Base-by-base conservation (phyloP, 2,888 invertebrate genomes). In the Agonopterix subpropinquella region DNA sequence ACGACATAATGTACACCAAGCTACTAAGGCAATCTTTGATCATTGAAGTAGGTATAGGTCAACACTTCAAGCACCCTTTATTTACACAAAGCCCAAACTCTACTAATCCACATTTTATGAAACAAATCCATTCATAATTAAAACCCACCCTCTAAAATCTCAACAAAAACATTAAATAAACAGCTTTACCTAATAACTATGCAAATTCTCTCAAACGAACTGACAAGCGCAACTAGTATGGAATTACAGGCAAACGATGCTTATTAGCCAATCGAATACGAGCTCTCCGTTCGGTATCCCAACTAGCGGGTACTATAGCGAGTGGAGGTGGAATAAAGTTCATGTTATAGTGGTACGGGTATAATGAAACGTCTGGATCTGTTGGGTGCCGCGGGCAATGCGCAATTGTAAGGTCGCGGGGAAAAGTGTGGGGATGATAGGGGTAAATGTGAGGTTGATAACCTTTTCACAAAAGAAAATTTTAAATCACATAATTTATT, bases 121-220 rank as follows among this genome's bases (percentile, higher is more conserved):
- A 54, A 48, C 50, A 57, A 62, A 62, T 57, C 63, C 58, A 51
- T 53, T 61, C 61, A 59, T 62, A 67, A 71, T 70, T 68, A 69
- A 63, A 67, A 56, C 13, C 44, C 9, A 8, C 41, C 45, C 43
- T 45, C 41, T 11, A 42, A 43, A 41, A 11, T 15, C 45, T 48
- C 52, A 45, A 50, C 37, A 53, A 57, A 45, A 53, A 55, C 58
- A 53, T 62, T 61, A 66, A 63, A 64, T 65, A 74, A 73, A 74
- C 68, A 74, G 18, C 60, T 58, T 55, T 48, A 56, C 58, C 67
- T 70, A 75, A 77, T 77, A 78, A 78, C 72, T 73, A 83, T 83
- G 80, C 77, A 79, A 83, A 85, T 82, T 72, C 64, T 55, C 56
- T 59, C 68, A 73, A 77, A 77, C 74, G 70, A 64, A 67, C 70